Evolutionary conservation across 2,888 invertebrate genomes (phyloP).

Genomic region (Euphydryas editha): DNA sequence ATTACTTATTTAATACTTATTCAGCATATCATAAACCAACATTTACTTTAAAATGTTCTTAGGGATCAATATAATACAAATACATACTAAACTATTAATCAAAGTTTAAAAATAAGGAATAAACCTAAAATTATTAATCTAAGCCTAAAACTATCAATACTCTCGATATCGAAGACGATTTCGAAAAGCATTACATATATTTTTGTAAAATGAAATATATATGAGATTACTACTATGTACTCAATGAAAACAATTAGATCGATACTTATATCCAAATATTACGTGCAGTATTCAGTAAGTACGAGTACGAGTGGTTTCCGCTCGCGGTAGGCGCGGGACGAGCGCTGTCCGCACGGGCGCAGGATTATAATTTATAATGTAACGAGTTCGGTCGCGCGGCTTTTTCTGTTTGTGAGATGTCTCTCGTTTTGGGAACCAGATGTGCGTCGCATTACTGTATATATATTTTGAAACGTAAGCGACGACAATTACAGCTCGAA

Average conservation of each 20-base stretch:
- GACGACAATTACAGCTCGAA: not conserved
- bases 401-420: constrained; percentile 17
- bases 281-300: not conserved
- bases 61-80: too few relatives aligned
- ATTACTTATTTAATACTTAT: too few relatives aligned
- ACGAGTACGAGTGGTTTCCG: not conserved
- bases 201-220: too few relatives aligned
- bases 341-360: not conserved
- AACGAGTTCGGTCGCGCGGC: constrained; percentile 8
- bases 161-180: too few relatives aligned
- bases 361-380: constrained; percentile 29
- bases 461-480: not conserved
- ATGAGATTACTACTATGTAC: not conserved
- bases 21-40: too few relatives aligned
- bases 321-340: not conserved
- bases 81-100: too few relatives aligned
- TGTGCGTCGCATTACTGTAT: not conserved
- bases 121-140: too few relatives aligned
- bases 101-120: too few relatives aligned
- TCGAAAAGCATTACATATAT: too few relatives aligned
- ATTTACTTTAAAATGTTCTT: too few relatives aligned
- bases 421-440: constrained; percentile 25
- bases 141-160: too few relatives aligned
- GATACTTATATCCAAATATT: not conserved
- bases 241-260: not conserved